Evolutionary conservation across 2,113 vertebrate species (phyloP), one percentile per base, ranked within the genome.

Genomic region (Ellobius talpinus): DNA sequence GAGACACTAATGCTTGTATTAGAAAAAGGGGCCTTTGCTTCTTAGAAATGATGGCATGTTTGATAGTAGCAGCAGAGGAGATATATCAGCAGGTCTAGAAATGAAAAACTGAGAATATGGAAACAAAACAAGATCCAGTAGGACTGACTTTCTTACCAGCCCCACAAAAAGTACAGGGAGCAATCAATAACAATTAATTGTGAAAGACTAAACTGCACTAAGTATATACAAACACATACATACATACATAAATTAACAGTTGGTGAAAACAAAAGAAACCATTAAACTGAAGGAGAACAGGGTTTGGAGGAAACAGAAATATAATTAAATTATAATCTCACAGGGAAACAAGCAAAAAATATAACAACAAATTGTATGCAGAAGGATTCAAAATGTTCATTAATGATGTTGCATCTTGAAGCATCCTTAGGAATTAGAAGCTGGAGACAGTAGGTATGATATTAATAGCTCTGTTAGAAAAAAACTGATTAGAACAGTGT

Each of bases 41-140:
- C 42, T n/a, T 1, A 76, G 5, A 9, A 31, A 1, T 42, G 9
- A 4, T 33, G 14, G 31, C 10, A 5, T 8, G 21, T 88, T 42
- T 79, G 3, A 61, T 24, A 4, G 1, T 1, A 11, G 10, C 33
- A 50, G 16, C 3, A 61, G 9, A 61, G 45, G 0, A 26, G 9
- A 50, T 63, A 36, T 33, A 42, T 70, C 21, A 39, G 52, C 3
- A 39, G 21, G 77, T 7, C 7, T 12, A 47, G 3, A 63, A 7
- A 68, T 14, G 23, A 39, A 17, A 9, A 3, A n/a, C 1, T 0
- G 6, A 21, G 0, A 5, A 2, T 21, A 1, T 36, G 36, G 39
- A 33, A 63, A 10, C 29, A 68, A 33, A 73, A 23, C 0, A 63
- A 79, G 23, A 52, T 12, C 23, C 29, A 47, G 11, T 16, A 36